Evolutionary conservation across 2,113 vertebrate genomes (phyloP), one percentile per base, ranked within the genome.

Genomic region (Sebastes fasciatus): DNA sequence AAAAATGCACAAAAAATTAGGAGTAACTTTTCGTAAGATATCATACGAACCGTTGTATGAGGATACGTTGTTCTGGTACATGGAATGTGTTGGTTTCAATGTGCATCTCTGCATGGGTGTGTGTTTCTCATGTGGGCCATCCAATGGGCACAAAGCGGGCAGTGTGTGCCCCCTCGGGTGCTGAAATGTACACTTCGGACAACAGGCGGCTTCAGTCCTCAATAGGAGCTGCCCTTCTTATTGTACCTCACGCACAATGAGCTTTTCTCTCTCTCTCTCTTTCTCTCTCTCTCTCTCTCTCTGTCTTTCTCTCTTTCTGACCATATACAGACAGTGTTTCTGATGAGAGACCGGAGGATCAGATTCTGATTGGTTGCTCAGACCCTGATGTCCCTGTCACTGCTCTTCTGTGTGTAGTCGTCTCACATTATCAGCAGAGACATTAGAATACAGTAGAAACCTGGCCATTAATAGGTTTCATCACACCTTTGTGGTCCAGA

Each of bases 161-260:
- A 91, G 94, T 95, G 95, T 95, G 87, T 88, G 82, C 90, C 86
- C 80, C 83, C 87, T 90, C 89, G 79, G 88, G 83, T 62, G 74
- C 89, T 94, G 94, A 95, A 93, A 94, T 93, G 93, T 93, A 94
- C 93, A 94, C 94, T 91, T 91, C 61, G 93, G 86, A 93, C 93
- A 94, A 94, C 94, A 91, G 89, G 92, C 95, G 83, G 93, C 94
- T 93, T 94, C 93, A 95, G 91, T 94, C 89, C 88, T 96, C 95
- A 96, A 96, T 95, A 94, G 95, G 95, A 95, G 95, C 94, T 94
- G 94, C 86, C 91, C 88, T 94, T 95, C 94, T 96, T 95, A 96
- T 96, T 95, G 95, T 96, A 96, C 95, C 93, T 93, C 92, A 76
- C n/a, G 61, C 88, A 96, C 95, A 96, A 96, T 95, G 94, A 94